Base-by-base conservation (phyloP, 2,888 invertebrate species). In the Altica lythri region DNA sequence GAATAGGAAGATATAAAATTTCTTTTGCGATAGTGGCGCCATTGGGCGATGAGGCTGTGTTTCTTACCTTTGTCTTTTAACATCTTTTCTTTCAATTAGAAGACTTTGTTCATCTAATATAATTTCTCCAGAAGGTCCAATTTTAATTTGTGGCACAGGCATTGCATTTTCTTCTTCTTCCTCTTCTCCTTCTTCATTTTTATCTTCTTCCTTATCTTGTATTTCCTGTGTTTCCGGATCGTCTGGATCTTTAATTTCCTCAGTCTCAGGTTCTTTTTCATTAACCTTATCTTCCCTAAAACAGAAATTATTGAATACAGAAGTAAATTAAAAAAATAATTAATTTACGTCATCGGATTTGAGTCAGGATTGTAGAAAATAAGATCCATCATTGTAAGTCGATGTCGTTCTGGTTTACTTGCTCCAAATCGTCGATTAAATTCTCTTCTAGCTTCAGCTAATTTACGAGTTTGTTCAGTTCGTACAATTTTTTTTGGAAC, bases 301-400 rank as follows among this genome's bases (percentile, higher is more conserved):
- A 34, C 25, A 10, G 16, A 37, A 38, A 18, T 10, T 10, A 18
- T 38, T 19, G 12, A 22, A 40, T 13, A n/a, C 13, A 13, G 5
- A 10, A 8, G 8, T 13, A 13, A 10, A 29, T 3, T 17, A 18
- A 6, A 44, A n/a, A 16, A 14, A 14, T 4, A 43, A 16, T 81
- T n/a, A n/a, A n/a, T n/a, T n/a, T 71, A 83, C 80, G 82, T 80
- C 81, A 92, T 89, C 2, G 90, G 90, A 76, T 89, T 90, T 8
- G 83, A 80, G 1, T 79, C 74, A 2, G 95, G 95, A 78, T 95
- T 95, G 77, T 92, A 95, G 77, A 89, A 92, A 68, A 95, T 92
- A 46, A 95, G 83, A 77, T 95, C 95, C 64, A 90, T 88, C 93
- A 96, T 95, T 37, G 90, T 94, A 62, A 95, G 82, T 60, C 80